phyloP scores from a whole-genome alignment of 2,797 vertebrate species.

The Meriones psammophilus region DNA sequence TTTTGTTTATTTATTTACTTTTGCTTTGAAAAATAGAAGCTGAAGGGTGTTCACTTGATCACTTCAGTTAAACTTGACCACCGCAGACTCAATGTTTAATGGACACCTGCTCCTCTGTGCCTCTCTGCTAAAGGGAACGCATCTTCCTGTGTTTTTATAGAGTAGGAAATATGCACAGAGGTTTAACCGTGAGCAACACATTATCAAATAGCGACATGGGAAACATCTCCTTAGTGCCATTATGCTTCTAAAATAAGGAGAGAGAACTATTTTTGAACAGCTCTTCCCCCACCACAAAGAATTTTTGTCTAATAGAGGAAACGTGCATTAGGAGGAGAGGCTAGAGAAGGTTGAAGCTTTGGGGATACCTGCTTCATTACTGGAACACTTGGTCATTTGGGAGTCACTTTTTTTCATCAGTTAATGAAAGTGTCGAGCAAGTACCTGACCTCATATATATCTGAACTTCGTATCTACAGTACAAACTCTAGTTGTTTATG shows the following conservation, averaged over 20 bases:
- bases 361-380: not conserved
- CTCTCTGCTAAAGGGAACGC: not conserved
- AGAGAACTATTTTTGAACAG: conserved; percentile 21
- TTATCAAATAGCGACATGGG: not conserved
- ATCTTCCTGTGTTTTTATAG: conserved; percentile 34
- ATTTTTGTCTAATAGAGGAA: not conserved
- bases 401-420: not conserved
- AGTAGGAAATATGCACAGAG: conserved; percentile 4
- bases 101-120: not conserved
- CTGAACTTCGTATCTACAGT: not conserved
- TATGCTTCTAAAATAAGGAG: not conserved
- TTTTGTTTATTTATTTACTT: not conserved
- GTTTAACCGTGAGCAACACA: conserved; percentile 33
- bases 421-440: not conserved
- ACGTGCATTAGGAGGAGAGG: fast-evolving
- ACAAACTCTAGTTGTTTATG: conserved; percentile 24
- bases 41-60: conserved; percentile 52
- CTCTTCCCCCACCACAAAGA: not conserved
- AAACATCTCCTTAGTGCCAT: not conserved
- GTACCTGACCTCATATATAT: not conserved
- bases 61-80: conserved; percentile 38
- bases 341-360: not conserved
- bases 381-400: not conserved
- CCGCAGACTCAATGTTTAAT: conserved; percentile 33
- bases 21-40: conserved; percentile 10